phyloP scores from a whole-genome alignment of 1,140 invertebrate species.

The Ectropis grisescens region DNA sequence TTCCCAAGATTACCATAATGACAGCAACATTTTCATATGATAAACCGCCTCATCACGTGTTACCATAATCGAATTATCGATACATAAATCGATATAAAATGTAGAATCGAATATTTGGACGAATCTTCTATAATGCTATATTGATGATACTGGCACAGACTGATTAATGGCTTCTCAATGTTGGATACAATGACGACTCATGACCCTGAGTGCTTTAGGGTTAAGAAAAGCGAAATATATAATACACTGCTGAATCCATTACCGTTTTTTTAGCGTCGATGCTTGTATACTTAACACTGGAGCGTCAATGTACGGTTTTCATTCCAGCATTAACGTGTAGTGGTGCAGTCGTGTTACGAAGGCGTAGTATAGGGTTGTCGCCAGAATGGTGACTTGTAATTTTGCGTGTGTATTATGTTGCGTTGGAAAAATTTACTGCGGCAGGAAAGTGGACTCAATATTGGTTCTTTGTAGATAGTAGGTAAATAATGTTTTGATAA shows the following conservation, averaged over 20 bases:
- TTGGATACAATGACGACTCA: conserved; percentile 47
- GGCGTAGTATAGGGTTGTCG: conserved; percentile 52
- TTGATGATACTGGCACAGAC: conserved; percentile 64
- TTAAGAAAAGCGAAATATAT: too few relatives aligned
- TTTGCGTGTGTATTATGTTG: conserved; percentile 26
- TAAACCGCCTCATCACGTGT: conserved; percentile 38
- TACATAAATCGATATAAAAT: conserved; percentile 59
- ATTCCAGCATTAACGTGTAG: too few relatives aligned
- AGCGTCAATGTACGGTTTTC: too few relatives aligned
- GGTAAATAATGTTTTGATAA: too few relatives aligned
- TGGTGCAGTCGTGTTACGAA: too few relatives aligned
- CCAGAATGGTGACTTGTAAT: conserved; percentile 55
- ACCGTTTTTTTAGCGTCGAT: too few relatives aligned
- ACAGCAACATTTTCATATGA: conserved; percentile 43
- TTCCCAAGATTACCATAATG: too few relatives aligned
- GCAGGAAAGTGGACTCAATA: too few relatives aligned
- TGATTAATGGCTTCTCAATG: conserved; percentile 58
- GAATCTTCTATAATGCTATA: conserved; percentile 61
- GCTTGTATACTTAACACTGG: too few relatives aligned
- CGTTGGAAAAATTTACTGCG: conserved; percentile 13
- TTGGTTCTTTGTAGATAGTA: too few relatives aligned
- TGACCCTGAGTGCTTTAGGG: conserved; percentile 24
- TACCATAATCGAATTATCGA: conserved; percentile 59
- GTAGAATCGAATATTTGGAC: conserved; percentile 59
- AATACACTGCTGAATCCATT: too few relatives aligned